These are phyloP conservation scores for Oryzias curvinotus DNA, from an alignment of 2,113 vertebrate genomes.

Conservation along the genomic window DNA sequence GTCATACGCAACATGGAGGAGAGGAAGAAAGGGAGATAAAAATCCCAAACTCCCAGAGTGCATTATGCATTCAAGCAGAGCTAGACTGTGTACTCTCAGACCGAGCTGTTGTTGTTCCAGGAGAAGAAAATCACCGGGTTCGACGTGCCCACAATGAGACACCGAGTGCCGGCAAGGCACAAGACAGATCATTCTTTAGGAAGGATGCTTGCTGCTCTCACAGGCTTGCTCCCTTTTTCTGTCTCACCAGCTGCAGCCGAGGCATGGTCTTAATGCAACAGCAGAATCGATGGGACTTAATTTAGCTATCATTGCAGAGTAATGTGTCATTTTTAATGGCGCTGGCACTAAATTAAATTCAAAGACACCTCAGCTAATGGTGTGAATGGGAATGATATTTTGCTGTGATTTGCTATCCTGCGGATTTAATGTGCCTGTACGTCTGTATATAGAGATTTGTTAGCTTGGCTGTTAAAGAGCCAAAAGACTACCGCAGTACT, in stretches of 20 bases:
- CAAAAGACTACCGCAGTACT: slow-evolving; percentile 47
- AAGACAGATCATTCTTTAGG: slow-evolving; percentile 61
- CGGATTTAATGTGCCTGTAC: slow-evolving; percentile 57
- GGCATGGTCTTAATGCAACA: slow-evolving; percentile 72
- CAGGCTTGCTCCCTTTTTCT: slow-evolving; percentile 51
- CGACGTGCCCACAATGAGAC: slow-evolving; percentile 74
- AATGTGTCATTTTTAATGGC: slow-evolving; percentile 79
- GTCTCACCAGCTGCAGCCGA: slow-evolving; percentile 54
- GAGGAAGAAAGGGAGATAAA: slow-evolving; percentile 43
- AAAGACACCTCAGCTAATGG: slow-evolving; percentile 74
- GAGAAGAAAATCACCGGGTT: slow-evolving; percentile 71
- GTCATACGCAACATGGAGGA: slow-evolving; percentile 69
- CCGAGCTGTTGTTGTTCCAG: slow-evolving; percentile 64
- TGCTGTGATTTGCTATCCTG: slow-evolving; percentile 65
- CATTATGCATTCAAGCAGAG: slow-evolving; percentile 66
- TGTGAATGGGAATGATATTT: slow-evolving; percentile 70
- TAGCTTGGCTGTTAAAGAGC: slow-evolving; percentile 45
- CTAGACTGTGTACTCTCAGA: slow-evolving; percentile 62
- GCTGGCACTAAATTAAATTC: slow-evolving; percentile 77
- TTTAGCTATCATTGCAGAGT: slow-evolving; percentile 76
- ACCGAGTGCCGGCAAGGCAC: slow-evolving; percentile 63
- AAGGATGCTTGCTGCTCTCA: slow-evolving; percentile 44
- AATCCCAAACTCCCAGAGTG: slow-evolving; percentile 57
- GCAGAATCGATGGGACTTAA: slow-evolving; percentile 76
- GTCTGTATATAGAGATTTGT: slow-evolving; percentile 46